These are phyloP conservation scores for Brachycybe producta DNA, from an alignment of 2,888 invertebrate species.

Conservation along the genomic window DNA sequence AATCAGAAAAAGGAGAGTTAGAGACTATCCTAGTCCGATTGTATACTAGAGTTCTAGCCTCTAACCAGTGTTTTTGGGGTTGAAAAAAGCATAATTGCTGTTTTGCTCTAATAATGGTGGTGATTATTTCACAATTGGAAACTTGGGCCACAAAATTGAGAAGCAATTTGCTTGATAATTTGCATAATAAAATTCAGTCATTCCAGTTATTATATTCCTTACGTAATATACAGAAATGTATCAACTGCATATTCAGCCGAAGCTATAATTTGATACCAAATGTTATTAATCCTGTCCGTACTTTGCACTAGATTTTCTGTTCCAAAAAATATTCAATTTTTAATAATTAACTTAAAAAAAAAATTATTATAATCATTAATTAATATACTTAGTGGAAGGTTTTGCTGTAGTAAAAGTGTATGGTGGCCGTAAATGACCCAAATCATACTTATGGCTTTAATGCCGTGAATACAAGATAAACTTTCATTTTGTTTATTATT, in stretches of 20 bases:
- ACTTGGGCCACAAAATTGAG: too few relatives aligned
- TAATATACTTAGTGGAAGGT: background rate
- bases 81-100: too few relatives aligned
- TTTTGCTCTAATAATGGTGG: too few relatives aligned
- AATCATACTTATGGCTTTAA: slow-evolving; percentile 43
- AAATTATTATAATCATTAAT: background rate
- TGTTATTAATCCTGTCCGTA: background rate
- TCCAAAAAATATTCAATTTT: background rate
- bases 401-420: slow-evolving; percentile 17
- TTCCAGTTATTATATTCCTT: background rate
- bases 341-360: too few relatives aligned
- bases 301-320: slow-evolving; percentile 2
- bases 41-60: too few relatives aligned
- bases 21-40: too few relatives aligned
- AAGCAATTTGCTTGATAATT: too few relatives aligned
- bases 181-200: background rate
- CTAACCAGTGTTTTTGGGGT: too few relatives aligned
- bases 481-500: slow-evolving; percentile 29
- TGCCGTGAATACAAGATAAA: slow-evolving; percentile 39
- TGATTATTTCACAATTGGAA: too few relatives aligned
- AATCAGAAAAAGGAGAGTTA: too few relatives aligned
- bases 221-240: slow-evolving; percentile 15
- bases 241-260: slow-evolving; percentile 10
- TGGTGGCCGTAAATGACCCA: slow-evolving; percentile 46
- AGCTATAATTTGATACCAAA: background rate